Evolutionary conservation across 2,888 invertebrate genomes (phyloP), one percentile per base, ranked within the genome.

Genomic region (Hemistola chrysoprasaria): DNA sequence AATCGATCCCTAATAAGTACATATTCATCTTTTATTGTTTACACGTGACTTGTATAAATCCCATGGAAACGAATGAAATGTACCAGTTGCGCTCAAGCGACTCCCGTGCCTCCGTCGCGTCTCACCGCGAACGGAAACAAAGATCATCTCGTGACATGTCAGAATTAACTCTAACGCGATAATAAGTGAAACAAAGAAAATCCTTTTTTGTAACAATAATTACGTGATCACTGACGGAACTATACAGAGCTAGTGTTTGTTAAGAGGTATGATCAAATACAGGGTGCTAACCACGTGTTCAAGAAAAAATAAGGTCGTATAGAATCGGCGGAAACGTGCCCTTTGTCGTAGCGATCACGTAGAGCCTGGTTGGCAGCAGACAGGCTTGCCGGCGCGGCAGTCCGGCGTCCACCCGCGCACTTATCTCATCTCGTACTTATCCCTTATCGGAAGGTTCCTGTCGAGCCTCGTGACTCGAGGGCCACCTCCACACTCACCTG

Each of bases 281-380:
- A 59, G 55, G 59, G 53, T 57, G 55, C 42, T 49, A 36, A 52
- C 51, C 56, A 62, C 60, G 64, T 61, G 64, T 53, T 65, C 47
- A 41, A 52, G 55, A 75, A 77, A 75, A 73, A 65, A 45, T 58
- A 59, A 76, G 78, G 76, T 59, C 65, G n/a, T n/a, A 51, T 47
- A 25, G 44, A 54, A 62, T 46, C 56, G 58, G 61, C 66, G 59
- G 50, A 58, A 45, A 66, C 65, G 71, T 69, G 74, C 64, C 71
- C 71, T 73, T 72, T 69, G 71, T 60, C 50, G 54, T 57, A 56
- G 46, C 56, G 58, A 63, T 69, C 78, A 77, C 78, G 79, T 78
- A 74, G 61, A 51, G 54, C 47, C 47, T 16, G 53, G 62, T 62
- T 62, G 59, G 59, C 62, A 60, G 61, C 45, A 50, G 50, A 47